Base-by-base conservation (phyloP, 2,888 invertebrate genomes). In the Norana najaformis region DNA sequence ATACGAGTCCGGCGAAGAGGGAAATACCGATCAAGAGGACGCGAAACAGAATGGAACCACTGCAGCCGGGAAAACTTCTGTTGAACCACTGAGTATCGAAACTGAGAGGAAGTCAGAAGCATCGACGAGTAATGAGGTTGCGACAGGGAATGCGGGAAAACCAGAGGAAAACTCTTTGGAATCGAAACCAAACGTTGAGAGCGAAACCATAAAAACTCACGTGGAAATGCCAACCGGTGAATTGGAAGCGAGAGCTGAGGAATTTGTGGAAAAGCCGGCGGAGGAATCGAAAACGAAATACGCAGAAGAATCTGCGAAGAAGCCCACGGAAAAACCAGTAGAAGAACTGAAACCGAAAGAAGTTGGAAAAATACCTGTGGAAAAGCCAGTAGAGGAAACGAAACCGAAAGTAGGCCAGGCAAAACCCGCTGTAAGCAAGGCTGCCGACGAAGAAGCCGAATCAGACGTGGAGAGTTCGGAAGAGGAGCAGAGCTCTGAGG, bases 401-500 rank as follows among this genome's bases (percentile, higher is more conserved):
- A 85, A 85, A 36, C 36, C 35, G 23, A 37, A 23, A 85, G 85
- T 20, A 85, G 35, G 11, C n/a, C 35, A 69, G n/a, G 69, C 23
- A 18, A 85, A 36, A 14, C 36, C 83, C 23, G 53, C 30, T 23
- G 11, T 30, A 30, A 16, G 0, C 13, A n/a, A 69, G 69, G 69
- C 8, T 1, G 69, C 69, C 16, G 85, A 85, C 20, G 85, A 16
- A 85, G 36, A 85, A 85, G 18, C 18, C 85, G 85, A 85, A 20
- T 85, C 85, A 36, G 85, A 85, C 34, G 85, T 6, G 37, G 85
- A 85, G 85, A 85, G 88, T n/a, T 89, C 90, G 20, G 90, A 88
- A 47, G 88, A 83, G 34, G 88, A 88, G 90, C 88, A 88, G 34
- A 88, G 53, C 30, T 88, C 82, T 16, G 90, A 88, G 34, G 90